These are phyloP conservation scores for Mechanitis messenoides DNA, from an alignment of 2,888 invertebrate genomes.

Conservation along the genomic window DNA sequence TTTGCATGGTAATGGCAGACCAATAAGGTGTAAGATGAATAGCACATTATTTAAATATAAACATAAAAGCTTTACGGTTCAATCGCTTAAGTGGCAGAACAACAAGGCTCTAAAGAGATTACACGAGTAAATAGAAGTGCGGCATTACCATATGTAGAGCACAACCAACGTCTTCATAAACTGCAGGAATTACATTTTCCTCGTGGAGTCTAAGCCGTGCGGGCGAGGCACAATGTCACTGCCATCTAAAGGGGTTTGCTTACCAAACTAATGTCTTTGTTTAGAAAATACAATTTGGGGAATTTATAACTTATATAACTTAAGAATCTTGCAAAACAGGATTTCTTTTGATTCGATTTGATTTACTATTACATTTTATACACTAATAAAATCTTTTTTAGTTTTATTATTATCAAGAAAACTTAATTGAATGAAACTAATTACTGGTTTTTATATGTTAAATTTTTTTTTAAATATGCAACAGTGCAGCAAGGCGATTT, in stretches of 20 bases:
- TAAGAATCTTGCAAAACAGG: too few species aligned
- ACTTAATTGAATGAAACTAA: too few species aligned
- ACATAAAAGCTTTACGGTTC: constrained; percentile 9
- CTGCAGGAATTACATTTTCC: constrained; percentile 25
- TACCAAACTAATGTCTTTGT: neutral
- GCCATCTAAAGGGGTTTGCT: neutral
- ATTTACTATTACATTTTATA: too few species aligned
- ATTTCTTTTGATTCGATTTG: too few species aligned
- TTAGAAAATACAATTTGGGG: neutral
- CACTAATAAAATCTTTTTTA: too few species aligned
- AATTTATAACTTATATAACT: neutral
- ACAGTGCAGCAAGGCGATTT: constrained; percentile 16
- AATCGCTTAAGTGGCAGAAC: constrained; percentile 19
- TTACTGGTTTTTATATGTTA: too few species aligned
- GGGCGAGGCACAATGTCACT: neutral
- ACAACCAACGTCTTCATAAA: constrained; percentile 24
- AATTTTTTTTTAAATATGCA: constrained; percentile 13
- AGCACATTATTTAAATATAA: neutral
- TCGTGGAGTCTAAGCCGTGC: neutral
- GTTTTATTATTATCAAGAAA: too few species aligned
- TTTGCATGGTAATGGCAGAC: neutral
- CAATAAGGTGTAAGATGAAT: neutral
- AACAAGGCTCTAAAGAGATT: constrained; percentile 17
- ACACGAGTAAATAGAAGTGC: constrained; percentile 15
- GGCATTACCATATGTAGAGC: constrained; percentile 17